phyloP scores from a whole-genome alignment of 2,113 vertebrate species.

The Brevimyrus niger region DNA sequence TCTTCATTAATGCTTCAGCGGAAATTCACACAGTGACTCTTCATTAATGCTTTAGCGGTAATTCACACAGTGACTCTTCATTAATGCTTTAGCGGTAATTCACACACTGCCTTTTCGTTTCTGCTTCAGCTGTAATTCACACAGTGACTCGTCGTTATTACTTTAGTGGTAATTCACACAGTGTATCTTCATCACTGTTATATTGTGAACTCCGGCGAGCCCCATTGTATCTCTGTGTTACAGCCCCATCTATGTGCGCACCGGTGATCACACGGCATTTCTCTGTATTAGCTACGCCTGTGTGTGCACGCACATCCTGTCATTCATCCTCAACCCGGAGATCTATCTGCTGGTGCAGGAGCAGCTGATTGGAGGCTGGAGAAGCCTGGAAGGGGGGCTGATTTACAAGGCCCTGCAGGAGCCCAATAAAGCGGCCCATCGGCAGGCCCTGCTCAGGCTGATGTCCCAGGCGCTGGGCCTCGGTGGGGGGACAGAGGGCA shows the following conservation, averaged over 20 bases:
- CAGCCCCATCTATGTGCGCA: neutral
- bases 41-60: too few species aligned
- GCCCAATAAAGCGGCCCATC: conserved; percentile 39
- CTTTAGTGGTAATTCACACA: neutral
- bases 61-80: too few species aligned
- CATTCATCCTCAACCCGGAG: neutral
- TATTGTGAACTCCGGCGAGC: neutral
- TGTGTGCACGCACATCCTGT: neutral
- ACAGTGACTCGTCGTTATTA: neutral
- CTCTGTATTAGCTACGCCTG: neutral
- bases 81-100: too few species aligned
- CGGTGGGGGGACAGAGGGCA: conserved; percentile 12
- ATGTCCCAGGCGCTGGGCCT: conserved; percentile 64
- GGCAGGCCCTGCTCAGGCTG: conserved; percentile 52
- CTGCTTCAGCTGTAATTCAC: too few species aligned
- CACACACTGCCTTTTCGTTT: too few species aligned
- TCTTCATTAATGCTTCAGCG: too few species aligned
- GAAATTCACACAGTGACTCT: too few species aligned
- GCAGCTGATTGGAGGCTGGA: conserved; percentile 47
- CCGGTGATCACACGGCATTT: neutral
- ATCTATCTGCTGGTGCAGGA: conserved; percentile 36
- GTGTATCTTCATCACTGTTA: neutral
- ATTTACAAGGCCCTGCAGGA: conserved; percentile 57
- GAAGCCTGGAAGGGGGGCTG: conserved; percentile 46
- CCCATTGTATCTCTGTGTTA: neutral